These are phyloP conservation scores for Caerostris extrusa DNA, from an alignment of 1,140 invertebrate species.

Conservation along the genomic window DNA sequence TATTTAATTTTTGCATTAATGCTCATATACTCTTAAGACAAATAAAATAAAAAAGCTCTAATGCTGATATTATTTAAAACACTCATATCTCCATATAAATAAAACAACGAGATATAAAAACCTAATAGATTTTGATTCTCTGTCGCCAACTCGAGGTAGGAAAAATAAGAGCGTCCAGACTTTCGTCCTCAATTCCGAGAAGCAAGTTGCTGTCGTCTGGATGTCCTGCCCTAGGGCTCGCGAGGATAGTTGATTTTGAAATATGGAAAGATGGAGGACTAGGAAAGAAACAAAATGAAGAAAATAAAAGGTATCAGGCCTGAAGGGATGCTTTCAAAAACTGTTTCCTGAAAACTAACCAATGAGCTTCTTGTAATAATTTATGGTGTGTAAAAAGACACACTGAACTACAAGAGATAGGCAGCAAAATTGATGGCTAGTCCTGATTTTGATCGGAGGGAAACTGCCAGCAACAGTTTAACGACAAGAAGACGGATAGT, in stretches of 20 bases:
- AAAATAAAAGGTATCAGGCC: conserved; percentile 24
- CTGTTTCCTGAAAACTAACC: conserved; percentile 57
- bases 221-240: not conserved
- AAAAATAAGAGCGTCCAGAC: not conserved
- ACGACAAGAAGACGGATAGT: conserved; percentile 72
- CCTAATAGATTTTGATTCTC: too few species aligned
- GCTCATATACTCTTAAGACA: too few species aligned
- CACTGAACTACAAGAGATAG: conserved; percentile 67
- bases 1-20: too few species aligned
- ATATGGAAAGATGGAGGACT: conserved; percentile 35
- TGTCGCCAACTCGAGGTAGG: not conserved
- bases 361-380: conserved; percentile 68
- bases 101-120: too few species aligned
- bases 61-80: too few species aligned
- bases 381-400: conserved; percentile 72
- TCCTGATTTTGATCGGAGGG: conserved; percentile 67
- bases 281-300: conserved; percentile 6
- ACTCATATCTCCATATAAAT: too few species aligned
- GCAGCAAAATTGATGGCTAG: conserved; percentile 65
- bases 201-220: not conserved
- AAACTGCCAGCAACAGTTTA: conserved; percentile 71
- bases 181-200: not conserved
- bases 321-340: conserved; percentile 53
- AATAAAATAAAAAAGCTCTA: too few species aligned
- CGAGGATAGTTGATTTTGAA: conserved; percentile 45